These are phyloP conservation scores for Thomomys bottae DNA, from an alignment of 2,113 vertebrate species.

Conservation along the genomic window DNA sequence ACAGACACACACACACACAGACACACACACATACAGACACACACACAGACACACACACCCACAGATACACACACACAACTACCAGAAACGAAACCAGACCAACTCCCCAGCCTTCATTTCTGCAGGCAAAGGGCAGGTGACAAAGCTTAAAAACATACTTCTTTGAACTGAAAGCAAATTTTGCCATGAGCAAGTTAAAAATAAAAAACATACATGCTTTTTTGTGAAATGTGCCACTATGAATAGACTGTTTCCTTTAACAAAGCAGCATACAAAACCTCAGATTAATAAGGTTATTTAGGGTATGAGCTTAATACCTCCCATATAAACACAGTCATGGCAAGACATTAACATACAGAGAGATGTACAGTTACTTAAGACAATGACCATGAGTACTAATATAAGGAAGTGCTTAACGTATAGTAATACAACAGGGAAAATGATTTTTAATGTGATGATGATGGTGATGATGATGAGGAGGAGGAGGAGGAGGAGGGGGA, in stretches of 20 bases:
- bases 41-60: conserved; percentile 37
- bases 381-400: conserved; percentile 42
- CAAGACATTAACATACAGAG: conserved; percentile 43
- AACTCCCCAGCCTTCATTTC: conserved; percentile 47
- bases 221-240: conserved; percentile 50
- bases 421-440: conserved; percentile 26
- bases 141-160: conserved; percentile 77
- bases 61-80: conserved; percentile 54
- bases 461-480: too few species aligned
- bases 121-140: conserved; percentile 54
- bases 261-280: conserved; percentile 54
- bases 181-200: conserved; percentile 61
- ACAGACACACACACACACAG: conserved; percentile 56
- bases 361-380: conserved; percentile 55
- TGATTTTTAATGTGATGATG: conserved; percentile 18
- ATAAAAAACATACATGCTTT: conserved; percentile 53
- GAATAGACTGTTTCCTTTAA: conserved; percentile 46
- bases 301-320: conserved; percentile 10
- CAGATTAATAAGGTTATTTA: conserved; percentile 48
- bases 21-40: background rate
- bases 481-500: too few species aligned
- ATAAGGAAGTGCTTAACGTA: conserved; percentile 14
- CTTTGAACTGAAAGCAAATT: conserved; percentile 59
- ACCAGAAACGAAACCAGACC: conserved; percentile 67
- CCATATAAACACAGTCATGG: conserved; percentile 61